Evolutionary conservation across 1,140 invertebrate genomes (phyloP).

Genomic region (Dryas iulia): DNA sequence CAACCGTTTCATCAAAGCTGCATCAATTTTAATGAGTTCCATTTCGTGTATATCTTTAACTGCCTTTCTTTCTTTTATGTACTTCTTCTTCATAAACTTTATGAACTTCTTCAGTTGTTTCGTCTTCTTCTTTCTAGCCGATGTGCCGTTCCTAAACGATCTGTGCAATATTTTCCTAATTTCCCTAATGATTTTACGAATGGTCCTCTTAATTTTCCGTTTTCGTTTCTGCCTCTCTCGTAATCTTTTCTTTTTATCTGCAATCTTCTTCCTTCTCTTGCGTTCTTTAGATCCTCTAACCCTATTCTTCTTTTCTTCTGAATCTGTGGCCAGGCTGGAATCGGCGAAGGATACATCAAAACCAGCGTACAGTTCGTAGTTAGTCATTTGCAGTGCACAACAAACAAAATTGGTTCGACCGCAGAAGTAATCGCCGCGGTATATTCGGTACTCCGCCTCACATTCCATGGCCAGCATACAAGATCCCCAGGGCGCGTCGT

Average conservation of each 20-base stretch:
- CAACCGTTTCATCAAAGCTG: constrained; percentile 41
- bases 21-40: constrained; percentile 53
- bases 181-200: constrained; percentile 55
- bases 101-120: constrained; percentile 63
- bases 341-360: constrained; percentile 62
- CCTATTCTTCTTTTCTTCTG: constrained; percentile 47
- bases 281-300: constrained; percentile 42
- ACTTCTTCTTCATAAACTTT: constrained; percentile 55
- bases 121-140: constrained; percentile 54
- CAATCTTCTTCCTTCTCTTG: constrained; percentile 27
- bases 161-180: constrained; percentile 57
- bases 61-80: constrained; percentile 51
- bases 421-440: constrained; percentile 62
- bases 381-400: constrained; percentile 51
- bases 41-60: constrained; percentile 56
- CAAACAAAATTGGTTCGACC: constrained; percentile 62
- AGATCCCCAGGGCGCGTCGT: constrained; percentile 63
- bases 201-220: constrained; percentile 54
- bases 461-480: constrained; percentile 65
- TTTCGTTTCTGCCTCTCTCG: constrained; percentile 50
- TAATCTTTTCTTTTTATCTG: constrained; percentile 43
- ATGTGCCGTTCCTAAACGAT: constrained; percentile 54
- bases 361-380: constrained; percentile 61
- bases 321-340: constrained; percentile 47
- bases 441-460: constrained; percentile 63